Percentiles rank a stretch among this genome's conserved stretches.
These are phyloP conservation scores for Phocoena phocoena DNA, from an alignment of 2,113 vertebrate genomes.

Conservation along the genomic window DNA sequence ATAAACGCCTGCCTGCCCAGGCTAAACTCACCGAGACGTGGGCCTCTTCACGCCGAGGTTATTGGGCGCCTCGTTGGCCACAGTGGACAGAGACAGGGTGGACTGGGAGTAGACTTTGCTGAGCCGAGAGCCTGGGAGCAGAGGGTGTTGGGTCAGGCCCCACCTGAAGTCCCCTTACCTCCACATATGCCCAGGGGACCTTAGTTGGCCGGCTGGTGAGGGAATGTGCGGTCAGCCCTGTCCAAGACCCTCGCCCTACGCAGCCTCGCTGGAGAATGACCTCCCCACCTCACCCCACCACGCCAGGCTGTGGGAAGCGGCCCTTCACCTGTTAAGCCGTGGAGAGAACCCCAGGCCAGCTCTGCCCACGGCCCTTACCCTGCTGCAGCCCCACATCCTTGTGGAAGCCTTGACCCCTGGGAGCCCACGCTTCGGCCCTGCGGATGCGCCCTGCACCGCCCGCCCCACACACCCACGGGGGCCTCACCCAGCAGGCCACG, in stretches of 20 bases:
- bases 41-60: constrained; percentile 86
- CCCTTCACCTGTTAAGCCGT: neutral
- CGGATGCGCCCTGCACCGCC: neutral
- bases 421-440: neutral
- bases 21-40: constrained; percentile 69
- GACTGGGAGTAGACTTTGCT: constrained; percentile 95
- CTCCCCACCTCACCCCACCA: accelerated
- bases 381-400: neutral
- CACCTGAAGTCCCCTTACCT: neutral
- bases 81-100: constrained; percentile 91
- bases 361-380: neutral
- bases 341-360: neutral
- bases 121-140: constrained; percentile 86
- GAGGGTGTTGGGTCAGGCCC: neutral
- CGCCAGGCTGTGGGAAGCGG: neutral
- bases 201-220: too few species aligned
- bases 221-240: neutral
- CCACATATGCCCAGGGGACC: neutral
- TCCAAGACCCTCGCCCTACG: neutral
- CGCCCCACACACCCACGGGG: accelerated
- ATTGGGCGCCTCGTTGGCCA: constrained; percentile 87
- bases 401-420: neutral
- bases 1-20: accelerated
- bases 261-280: neutral
- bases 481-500: constrained; percentile 90